These are phyloP conservation scores for Amblyjoppa fuscipennis DNA, from an alignment of 2,888 invertebrate genomes.

Conservation along the genomic window DNA sequence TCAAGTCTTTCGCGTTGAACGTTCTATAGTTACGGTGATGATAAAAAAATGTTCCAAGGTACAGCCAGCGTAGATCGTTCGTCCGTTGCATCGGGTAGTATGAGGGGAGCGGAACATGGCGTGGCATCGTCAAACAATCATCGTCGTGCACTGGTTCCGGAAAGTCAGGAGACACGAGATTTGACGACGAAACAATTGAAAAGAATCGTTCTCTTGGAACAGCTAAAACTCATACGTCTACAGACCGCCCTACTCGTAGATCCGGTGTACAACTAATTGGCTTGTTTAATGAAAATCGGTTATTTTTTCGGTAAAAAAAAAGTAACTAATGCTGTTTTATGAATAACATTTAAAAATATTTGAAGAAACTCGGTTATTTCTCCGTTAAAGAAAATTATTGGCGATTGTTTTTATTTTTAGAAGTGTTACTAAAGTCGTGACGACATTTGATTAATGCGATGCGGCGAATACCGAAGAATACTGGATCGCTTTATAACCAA, in stretches of 20 bases:
- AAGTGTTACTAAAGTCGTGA: not conserved
- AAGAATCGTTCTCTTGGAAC: constrained; percentile 73
- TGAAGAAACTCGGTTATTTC: not conserved
- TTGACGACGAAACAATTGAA: constrained; percentile 69
- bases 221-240: constrained; percentile 69
- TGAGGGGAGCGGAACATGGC: constrained; percentile 49
- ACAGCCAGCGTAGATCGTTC: constrained; percentile 55
- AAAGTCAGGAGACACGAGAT: constrained; percentile 71
- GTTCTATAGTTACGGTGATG: not conserved
- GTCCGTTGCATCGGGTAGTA: constrained; percentile 52
- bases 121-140: constrained; percentile 54
- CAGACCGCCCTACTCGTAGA: constrained; percentile 37
- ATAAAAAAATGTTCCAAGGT: constrained; percentile 68
- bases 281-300: constrained; percentile 2
- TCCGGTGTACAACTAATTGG: not conserved
- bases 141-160: constrained; percentile 58
- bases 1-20: not conserved
- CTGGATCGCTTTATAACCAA: not conserved
- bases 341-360: not conserved
- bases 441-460: not conserved
- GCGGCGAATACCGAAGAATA: not conserved
- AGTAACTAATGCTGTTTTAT: not conserved
- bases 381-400: not conserved
- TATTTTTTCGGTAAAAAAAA: not conserved
- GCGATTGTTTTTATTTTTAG: not conserved